Base-by-base conservation (phyloP, 1,140 invertebrate genomes). In the Cyphomyrmex costatus region DNA sequence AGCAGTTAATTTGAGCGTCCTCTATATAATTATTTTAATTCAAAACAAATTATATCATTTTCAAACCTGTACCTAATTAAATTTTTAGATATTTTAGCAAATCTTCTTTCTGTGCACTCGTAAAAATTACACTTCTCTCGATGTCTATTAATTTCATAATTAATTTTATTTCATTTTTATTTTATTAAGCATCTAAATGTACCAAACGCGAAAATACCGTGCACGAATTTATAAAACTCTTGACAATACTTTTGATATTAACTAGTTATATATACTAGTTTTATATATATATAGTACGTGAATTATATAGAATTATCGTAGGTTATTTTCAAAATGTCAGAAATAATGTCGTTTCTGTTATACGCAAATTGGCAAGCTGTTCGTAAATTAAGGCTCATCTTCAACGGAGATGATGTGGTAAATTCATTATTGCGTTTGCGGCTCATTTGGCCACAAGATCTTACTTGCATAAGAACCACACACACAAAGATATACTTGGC, bases 401-500 rank as follows among this genome's bases (percentile, higher is more conserved):
- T 14, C 36, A 56, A 66, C 8, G 5, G n/a, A 30, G 46, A 49
- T 3, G 24, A 51, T 4, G 61, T 30, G 49, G 8, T 46, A 61
- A 66, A 65, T 56, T 66, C 30, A 65, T 85, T 78, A 63, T 85
- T 58, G 19, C 63, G 21, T 42, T 33, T 6, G 60, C 24, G 14
- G 76, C 33, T 58, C 21, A 16, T 49, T 30, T 73, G 36, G 51
- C 33, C 66, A 36, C 49, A 30, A 36, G 36, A 46, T 33, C 78
- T 58, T 49, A 63, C 53, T 91, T 89, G 89, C 90, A 80, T 79
- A 89, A 88, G 70, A 21, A 33, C n/a, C 2, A 21, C 83, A 46
- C 83, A 46, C 30, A 24, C 30, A 46, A 71, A 33, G 16, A 3
- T 27, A 42, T 12, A 27, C 12, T 7, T 21, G 68, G n/a, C 33